Conservation (phyloP, 1,140 invertebrate genomes). For the Monochamus saltuarius region DNA sequence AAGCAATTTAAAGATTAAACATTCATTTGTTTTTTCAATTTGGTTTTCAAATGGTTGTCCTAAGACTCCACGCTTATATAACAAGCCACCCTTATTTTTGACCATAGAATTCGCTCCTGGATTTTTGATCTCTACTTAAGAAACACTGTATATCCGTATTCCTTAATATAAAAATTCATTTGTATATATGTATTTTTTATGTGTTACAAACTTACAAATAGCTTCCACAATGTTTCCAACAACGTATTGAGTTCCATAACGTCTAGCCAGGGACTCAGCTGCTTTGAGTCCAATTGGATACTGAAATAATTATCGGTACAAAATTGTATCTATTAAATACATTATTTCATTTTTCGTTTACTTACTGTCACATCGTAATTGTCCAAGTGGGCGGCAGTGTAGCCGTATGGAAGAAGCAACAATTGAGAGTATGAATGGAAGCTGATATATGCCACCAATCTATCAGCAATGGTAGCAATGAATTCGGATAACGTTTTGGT, state of each 20-base stretch:
- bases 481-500: conserved; percentile 60
- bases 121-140: too few species aligned
- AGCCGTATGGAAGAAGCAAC: conserved; percentile 71
- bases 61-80: too few species aligned
- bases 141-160: too few species aligned
- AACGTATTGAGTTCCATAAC: conserved; percentile 65
- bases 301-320: conserved; percentile 44
- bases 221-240: conserved; percentile 60
- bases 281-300: conserved; percentile 60
- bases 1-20: too few species aligned
- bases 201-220: conserved; percentile 62
- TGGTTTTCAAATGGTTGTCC: too few species aligned
- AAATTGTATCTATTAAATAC: too few species aligned
- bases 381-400: conserved; percentile 57
- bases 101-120: too few species aligned
- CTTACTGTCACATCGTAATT: conserved; percentile 65
- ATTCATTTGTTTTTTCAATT: too few species aligned
- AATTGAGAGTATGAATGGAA: conserved; percentile 78
- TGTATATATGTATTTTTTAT: too few species aligned
- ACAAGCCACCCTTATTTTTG: too few species aligned
- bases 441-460: conserved; percentile 67
- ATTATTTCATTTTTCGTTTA: background rate
- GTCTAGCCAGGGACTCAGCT: conserved; percentile 54
- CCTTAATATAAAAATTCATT: too few species aligned
- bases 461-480: conserved; percentile 53